These are phyloP conservation scores for Centroberyx gerrardi DNA, from an alignment of 2,797 vertebrate genomes.

Conservation along the genomic window DNA sequence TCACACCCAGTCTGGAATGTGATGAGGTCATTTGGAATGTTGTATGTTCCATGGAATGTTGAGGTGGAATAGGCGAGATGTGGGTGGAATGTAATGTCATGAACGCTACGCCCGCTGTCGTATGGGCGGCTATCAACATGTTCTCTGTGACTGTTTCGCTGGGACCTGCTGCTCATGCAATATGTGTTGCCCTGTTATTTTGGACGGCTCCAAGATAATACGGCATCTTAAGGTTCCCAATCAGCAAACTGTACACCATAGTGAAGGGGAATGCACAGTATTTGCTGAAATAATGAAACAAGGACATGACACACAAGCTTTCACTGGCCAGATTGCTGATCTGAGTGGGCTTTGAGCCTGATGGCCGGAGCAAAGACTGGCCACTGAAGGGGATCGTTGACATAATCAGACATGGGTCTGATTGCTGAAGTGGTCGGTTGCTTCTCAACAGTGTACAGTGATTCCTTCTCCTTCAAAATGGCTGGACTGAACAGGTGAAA, in stretches of 20 bases:
- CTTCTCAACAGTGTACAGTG: conserved; percentile 25
- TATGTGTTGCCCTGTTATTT: conserved; percentile 5
- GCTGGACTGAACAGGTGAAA: conserved; percentile 22
- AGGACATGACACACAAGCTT: conserved; percentile 31
- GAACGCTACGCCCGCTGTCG: background rate
- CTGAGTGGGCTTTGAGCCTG: conserved; percentile 34
- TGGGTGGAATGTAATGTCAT: conserved; percentile 41
- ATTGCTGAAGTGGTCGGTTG: background rate
- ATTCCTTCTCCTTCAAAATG: conserved; percentile 14
- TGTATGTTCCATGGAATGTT: conserved; percentile 75
- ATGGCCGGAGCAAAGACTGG: conserved; percentile 29
- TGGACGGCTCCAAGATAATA: conserved; percentile 2
- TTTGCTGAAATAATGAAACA: conserved; percentile 11
- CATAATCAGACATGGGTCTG: conserved; percentile 11
- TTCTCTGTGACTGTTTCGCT: background rate
- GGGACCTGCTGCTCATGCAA: conserved; percentile 28
- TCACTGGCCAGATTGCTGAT: conserved; percentile 41
- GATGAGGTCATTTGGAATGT: conserved; percentile 73
- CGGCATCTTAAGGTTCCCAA: conserved; percentile 5
- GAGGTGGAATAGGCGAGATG: conserved; percentile 39
- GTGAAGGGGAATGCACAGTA: conserved; percentile 26
- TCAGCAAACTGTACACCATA: conserved; percentile 12
- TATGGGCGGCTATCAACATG: conserved; percentile 7
- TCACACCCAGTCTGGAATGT: conserved; percentile 73
- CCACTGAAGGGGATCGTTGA: conserved; percentile 18